These are phyloP conservation scores for Athene noctua DNA, from an alignment of 2,113 vertebrate species.

Conservation along the genomic window DNA sequence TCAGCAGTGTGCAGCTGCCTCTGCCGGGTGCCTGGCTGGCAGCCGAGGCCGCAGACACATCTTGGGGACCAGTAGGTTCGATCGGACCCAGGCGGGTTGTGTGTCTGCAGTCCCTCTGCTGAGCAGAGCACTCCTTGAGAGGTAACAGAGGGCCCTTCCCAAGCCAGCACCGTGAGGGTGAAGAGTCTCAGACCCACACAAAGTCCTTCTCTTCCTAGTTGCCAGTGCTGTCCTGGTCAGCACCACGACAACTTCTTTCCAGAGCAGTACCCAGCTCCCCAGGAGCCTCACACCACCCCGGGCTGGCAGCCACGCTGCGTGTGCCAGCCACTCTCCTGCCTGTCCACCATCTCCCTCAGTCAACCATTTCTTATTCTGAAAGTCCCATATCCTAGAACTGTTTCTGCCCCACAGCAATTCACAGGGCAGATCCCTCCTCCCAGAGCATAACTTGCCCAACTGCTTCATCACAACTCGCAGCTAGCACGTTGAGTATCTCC, in stretches of 20 bases:
- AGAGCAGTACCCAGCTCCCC: not conserved
- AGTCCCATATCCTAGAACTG: not conserved
- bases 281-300: not conserved
- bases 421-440: not conserved
- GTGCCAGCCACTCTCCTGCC: not conserved
- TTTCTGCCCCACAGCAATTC: not conserved
- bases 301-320: not conserved
- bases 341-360: no score
- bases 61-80: not conserved
- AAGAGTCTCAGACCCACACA: not conserved
- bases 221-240: not conserved
- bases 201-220: not conserved
- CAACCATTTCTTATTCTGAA: not conserved
- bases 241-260: not conserved
- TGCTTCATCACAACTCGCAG: not conserved
- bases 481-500: fast-evolving
- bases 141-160: not conserved
- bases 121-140: not conserved
- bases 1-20: not conserved
- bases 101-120: not conserved
- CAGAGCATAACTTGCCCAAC: not conserved
- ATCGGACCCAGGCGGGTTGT: not conserved
- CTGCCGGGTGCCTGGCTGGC: no score
- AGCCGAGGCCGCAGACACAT: not conserved
- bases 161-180: not conserved